Evolutionary conservation across 2,888 invertebrate genomes (phyloP), one percentile per base, ranked within the genome.

Genomic region (Agrotis segetum): DNA sequence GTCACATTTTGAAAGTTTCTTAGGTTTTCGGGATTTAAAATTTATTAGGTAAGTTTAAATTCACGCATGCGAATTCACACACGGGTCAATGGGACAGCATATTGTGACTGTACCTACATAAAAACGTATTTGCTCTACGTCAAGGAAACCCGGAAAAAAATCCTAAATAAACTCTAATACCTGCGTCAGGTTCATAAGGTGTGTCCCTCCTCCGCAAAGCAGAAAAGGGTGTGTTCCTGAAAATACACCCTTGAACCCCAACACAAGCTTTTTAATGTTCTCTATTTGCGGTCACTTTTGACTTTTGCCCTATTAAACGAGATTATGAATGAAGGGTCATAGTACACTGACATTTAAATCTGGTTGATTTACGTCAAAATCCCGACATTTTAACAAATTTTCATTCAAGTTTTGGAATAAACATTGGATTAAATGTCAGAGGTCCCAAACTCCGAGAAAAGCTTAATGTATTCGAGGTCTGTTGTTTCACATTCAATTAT

Each of bases 291-390:
- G 47, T n/a, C 16, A 69, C 61, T 49, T 68, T 21, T 72, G 50
- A 67, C 79, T 55, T 64, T 52, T 79, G 50, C 53, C 40, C 34
- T 63, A 13, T 13, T 47, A 16, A 2, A 16, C 13, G 24, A 34
- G 34, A 49, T 40, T 44, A 52, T 64, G 29, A 79, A 67, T 67
- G 52, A n/a, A 67, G 63, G 40, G 44, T 63, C 59, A 44, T 21
- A 60, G 16, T 49, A 47, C 55, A 50, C 66, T 74, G 62, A 46
- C 74, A 79, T 77, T 74, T 60, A 74, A 53, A 59, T 63, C 50
- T 66, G 19, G 16, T n/a, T 46, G 52, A 46, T 0, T 34, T 49
- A 50, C 50, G 50, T 71, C n/a, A 34, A 19, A 49, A 63, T 16
- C n/a, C 19, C 24, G n/a, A 61, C 19, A 61, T 74, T 56, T 65